Evolutionary conservation across 2,888 invertebrate species (phyloP), one percentile per base, ranked within the genome.

Genomic region (Mycalesis mineus): DNA sequence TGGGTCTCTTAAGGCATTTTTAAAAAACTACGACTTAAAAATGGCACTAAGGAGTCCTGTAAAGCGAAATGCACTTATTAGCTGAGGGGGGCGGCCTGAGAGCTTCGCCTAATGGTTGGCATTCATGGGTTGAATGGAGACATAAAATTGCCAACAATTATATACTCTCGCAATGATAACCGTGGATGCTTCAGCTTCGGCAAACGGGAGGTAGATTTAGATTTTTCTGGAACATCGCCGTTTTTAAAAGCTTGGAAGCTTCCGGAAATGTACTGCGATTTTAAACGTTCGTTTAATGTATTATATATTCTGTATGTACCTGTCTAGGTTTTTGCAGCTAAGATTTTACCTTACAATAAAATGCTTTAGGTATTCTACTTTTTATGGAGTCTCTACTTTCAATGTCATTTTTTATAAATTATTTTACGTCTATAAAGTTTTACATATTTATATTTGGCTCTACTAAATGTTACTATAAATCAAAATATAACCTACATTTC

Each of bases 21-120:
- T 70, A 68, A 69, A 73, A 69, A 74, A 75, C 77, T 73, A 75
- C 76, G 72, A 76, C 74, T 80, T 81, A 84, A 84, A 83, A 80
- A 75, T 79, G 82, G 82, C 78, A 80, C 80, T 82, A 82, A 87
- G 84, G 75, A 86, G 82, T 84, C 80, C 80, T 86, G 80, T 79
- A 79, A 80, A 82, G 86, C 75, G 78, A 87, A 89, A 88, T 87
- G 88, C 88, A 87, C 88, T 88, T 89, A 89, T 88, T 88, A 88
- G 88, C 87, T 68, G 77, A 76, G 78, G 77, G 80, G 85, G 83
- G 84, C 78, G 81, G 80, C 72, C 70, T 71, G 80, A 83, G 85
- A 77, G 85, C 77, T 76, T 72, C 67, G 85, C 78, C 87, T 89
- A 89, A 89, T 89, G 89, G 88, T 80, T 78, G 76, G 84, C 76